Conservation (phyloP, 1,140 invertebrate genomes). For the Stratiolaelaps scimitus region DNA sequence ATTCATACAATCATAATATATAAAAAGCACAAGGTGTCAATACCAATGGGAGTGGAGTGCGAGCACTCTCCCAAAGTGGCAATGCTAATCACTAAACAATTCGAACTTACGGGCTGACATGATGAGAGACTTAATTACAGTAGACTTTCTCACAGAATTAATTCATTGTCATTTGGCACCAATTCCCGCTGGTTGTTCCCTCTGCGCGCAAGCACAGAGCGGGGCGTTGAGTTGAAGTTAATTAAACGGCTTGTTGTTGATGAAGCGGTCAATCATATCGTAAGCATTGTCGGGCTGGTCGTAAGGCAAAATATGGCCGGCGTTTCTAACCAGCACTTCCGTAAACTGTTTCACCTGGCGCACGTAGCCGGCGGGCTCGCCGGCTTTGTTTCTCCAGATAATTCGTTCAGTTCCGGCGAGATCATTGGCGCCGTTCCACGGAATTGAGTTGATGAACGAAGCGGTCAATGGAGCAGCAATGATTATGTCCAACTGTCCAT, state of each 20-base stretch:
- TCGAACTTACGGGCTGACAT: too few species aligned
- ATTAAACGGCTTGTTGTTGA: constrained; percentile 44
- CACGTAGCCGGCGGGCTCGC: constrained; percentile 61
- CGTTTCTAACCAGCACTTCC: constrained; percentile 63
- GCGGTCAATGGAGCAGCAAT: constrained; percentile 63
- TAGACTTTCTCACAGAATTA: too few species aligned
- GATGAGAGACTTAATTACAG: too few species aligned
- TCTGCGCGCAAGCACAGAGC: too few species aligned
- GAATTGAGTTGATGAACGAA: constrained; percentile 52
- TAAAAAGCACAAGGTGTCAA: too few species aligned
- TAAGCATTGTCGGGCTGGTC: constrained; percentile 65
- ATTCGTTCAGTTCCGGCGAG: constrained; percentile 53
- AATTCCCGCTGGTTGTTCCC: too few species aligned
- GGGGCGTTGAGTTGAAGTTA: background rate
- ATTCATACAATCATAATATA: too few species aligned
- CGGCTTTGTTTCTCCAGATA: constrained; percentile 48
- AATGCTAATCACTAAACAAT: too few species aligned
- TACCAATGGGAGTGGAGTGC: too few species aligned
- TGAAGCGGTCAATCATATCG: constrained; percentile 62
- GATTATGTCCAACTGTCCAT: constrained; percentile 70
- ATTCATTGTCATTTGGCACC: too few species aligned
- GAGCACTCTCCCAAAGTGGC: too few species aligned
- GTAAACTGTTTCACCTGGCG: constrained; percentile 57
- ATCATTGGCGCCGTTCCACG: constrained; percentile 52
- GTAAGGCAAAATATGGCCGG: constrained; percentile 67